Percentiles rank a stretch among this genome's conserved stretches.
Conservation (phyloP, 2,113 vertebrate species). For the Chroicocephalus ridibundus region DNA sequence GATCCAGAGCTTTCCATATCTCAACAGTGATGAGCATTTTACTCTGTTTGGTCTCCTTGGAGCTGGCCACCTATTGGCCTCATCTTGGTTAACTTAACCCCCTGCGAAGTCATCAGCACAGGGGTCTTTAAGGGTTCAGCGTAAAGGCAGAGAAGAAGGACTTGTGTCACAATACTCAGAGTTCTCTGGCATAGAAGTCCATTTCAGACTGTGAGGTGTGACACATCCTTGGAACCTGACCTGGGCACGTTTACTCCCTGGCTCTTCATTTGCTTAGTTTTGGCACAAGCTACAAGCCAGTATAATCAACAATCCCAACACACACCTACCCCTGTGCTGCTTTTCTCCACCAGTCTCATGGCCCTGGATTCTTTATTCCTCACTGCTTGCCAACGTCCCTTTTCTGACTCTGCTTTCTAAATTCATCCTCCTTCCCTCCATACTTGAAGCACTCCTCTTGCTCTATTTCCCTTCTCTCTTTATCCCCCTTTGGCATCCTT, state of each 20-base stretch:
- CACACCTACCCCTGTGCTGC: not conserved
- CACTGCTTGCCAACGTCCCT: fast-evolving
- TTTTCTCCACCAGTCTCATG: not conserved
- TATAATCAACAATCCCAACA: fast-evolving
- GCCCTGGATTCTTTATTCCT: not conserved
- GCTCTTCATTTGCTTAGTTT: not conserved
- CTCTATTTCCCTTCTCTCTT: not conserved
- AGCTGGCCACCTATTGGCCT: not conserved
- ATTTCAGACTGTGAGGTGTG: not conserved
- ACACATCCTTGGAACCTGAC: not conserved
- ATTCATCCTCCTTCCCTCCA: not conserved
- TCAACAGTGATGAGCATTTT: not conserved
- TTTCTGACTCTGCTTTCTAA: not conserved
- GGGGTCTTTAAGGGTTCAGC: not conserved
- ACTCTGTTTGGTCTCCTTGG: not conserved
- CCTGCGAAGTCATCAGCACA: not conserved
- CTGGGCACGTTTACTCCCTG: not conserved
- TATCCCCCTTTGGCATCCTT: not conserved
- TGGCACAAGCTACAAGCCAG: not conserved
- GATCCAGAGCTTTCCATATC: not conserved
- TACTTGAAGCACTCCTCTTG: not conserved
- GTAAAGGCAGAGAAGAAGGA: not conserved
- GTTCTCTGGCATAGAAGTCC: not conserved
- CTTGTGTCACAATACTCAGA: not conserved
- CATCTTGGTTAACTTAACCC: fast-evolving